phyloP scores from a whole-genome alignment of 2,888 invertebrate species.

The Odiellus spinosus region DNA sequence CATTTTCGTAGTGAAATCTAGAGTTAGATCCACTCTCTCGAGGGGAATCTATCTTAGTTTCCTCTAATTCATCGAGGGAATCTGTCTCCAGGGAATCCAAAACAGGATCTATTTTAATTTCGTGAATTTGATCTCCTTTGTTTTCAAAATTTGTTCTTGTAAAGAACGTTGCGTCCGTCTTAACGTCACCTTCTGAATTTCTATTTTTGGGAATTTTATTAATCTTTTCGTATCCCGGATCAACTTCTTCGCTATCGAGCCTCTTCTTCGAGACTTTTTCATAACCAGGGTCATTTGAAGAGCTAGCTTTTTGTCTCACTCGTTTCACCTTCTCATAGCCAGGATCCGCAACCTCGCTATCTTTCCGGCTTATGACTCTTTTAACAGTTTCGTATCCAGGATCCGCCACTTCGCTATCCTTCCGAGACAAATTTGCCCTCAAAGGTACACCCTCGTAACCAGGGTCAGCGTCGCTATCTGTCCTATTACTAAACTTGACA shows the following conservation, averaged over 20 bases:
- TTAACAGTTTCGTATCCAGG: constrained; percentile 15
- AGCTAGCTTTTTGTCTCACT: neutral
- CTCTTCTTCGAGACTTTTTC: neutral
- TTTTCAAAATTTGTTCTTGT: too few relatives aligned
- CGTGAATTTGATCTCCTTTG: too few relatives aligned
- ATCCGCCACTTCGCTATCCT: constrained; percentile 13
- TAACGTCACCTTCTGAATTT: too few relatives aligned
- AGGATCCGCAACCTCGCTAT: constrained; percentile 14
- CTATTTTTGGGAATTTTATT: too few relatives aligned
- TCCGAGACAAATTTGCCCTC: neutral
- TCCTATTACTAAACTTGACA: neutral
- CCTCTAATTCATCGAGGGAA: too few relatives aligned
- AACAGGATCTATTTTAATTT: too few relatives aligned
- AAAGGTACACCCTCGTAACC: constrained; percentile 15
- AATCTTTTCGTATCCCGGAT: constrained; percentile 15
- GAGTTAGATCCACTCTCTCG: too few relatives aligned
- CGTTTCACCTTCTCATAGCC: constrained; percentile 14
- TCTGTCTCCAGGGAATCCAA: too few relatives aligned
- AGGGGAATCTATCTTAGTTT: too few relatives aligned
- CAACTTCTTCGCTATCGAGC: neutral
- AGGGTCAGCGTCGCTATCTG: constrained; percentile 5
- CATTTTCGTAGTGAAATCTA: too few relatives aligned
- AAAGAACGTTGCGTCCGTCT: too few relatives aligned
- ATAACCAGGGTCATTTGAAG: neutral
- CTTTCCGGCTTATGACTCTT: constrained; percentile 4